phyloP scores from a whole-genome alignment of 2,797 vertebrate genomes.

The Pyrocephalus nanus region DNA sequence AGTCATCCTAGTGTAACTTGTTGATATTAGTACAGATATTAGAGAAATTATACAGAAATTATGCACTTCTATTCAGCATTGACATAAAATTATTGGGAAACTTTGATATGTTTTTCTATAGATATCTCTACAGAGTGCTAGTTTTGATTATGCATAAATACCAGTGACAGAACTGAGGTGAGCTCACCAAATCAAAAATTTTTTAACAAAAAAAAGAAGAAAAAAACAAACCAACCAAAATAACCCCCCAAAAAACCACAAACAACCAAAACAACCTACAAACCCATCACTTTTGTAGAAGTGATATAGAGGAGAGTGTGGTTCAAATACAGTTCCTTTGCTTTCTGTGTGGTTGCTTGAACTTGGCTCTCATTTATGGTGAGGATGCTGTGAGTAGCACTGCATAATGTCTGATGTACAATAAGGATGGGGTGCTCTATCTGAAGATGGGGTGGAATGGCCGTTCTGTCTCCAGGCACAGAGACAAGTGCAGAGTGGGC shows the following conservation, averaged over 20 bases:
- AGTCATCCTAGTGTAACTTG: background rate
- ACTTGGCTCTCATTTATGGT: background rate
- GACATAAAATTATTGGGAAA: background rate
- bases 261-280: background rate
- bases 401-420: background rate
- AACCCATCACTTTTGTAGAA: background rate
- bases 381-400: background rate
- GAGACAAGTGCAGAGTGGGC: background rate
- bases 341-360: background rate
- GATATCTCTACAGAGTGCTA: background rate
- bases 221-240: background rate
- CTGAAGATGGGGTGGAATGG: background rate
- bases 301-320: rapidly evolving
- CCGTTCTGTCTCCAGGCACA: background rate
- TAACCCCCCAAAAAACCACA: background rate
- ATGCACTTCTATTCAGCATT: background rate
- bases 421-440: background rate
- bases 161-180: background rate
- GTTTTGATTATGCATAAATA: background rate
- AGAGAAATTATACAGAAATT: too few relatives aligned
- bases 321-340: background rate
- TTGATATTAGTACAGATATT: background rate
- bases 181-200: background rate
- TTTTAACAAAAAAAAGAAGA: background rate
- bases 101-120: background rate